A percentile compares a stretch with the other conserved stretches of the same genome.
These are phyloP conservation scores for Pitta sordida DNA, from an alignment of 2,113 vertebrate species.

Conservation along the genomic window DNA sequence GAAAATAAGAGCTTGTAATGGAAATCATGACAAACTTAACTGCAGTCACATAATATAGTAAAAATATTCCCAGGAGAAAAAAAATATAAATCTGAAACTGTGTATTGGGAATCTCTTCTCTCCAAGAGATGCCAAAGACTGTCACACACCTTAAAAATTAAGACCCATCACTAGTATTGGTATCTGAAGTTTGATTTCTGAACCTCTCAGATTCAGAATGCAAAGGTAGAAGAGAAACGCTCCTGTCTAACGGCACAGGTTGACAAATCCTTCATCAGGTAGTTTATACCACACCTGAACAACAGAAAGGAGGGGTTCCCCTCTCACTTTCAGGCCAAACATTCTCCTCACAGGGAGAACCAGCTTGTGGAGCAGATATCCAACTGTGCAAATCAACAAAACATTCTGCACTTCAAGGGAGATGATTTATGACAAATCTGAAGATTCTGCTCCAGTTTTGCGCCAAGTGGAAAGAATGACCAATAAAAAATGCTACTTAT, in stretches of 20 bases:
- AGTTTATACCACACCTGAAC: background rate
- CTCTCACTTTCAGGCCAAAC: background rate
- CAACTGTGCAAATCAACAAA: accelerated
- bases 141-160: background rate
- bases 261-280: background rate
- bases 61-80: background rate
- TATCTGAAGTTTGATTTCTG: background rate
- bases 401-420: background rate
- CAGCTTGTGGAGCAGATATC: background rate
- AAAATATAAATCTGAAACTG: background rate
- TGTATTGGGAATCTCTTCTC: background rate
- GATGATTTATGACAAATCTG: background rate
- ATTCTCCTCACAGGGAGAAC: background rate
- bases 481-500: background rate
- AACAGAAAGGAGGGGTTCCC: background rate
- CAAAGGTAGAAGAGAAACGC: background rate
- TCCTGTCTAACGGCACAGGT: background rate
- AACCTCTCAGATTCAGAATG: background rate
- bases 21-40: background rate
- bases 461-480: background rate
- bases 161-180: background rate
- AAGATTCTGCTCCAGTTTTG: background rate
- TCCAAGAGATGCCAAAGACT: background rate
- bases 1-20: background rate
- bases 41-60: background rate